Base-by-base conservation (phyloP, 2,888 invertebrate genomes). In the Vesta saturnalis region DNA sequence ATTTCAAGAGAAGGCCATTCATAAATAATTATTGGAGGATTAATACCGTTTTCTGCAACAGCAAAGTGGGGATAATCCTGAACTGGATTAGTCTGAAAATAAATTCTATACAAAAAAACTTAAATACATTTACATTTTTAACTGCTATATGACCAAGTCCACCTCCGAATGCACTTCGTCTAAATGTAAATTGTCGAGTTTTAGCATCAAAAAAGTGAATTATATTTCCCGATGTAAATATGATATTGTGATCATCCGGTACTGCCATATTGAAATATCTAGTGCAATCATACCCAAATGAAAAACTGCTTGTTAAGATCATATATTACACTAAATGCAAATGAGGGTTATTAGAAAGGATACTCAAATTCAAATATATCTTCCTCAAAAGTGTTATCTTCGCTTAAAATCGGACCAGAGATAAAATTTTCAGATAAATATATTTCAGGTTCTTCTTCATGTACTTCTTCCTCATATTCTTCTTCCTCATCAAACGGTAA, bases 281-380 rank as follows among this genome's bases (percentile, higher is more conserved):
- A 73, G 88, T 89, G 79, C 94, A 94, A 80, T 96, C 91, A 81
- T 95, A 97, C 5, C 95, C 95, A 81, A 91, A 96, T 0, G 95
- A 95, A 84, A 93, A 87, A 79, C 95, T 95, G 46, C 54, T 18
- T 10, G 47, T 23, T 14, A 46, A 58, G 56, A n/a, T 15, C 15
- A n/a, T n/a, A n/a, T n/a, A n/a, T n/a, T n/a, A n/a, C n/a, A n/a
- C n/a, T n/a, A n/a, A n/a, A n/a, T n/a, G n/a, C n/a, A n/a, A n/a
- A n/a, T n/a, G n/a, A n/a, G n/a, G n/a, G n/a, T n/a, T n/a, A n/a
- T n/a, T n/a, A n/a, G 21, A 83, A 89, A 89, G 89, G 89, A 89
- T 91, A 91, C 91, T 89, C 85, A 81, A 91, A 90, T 76, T 89
- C 85, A 64, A 92, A 85, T 70, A 91, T 84, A 77, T 91, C 83